Percentiles rank a stretch among this genome's conserved stretches.
These are phyloP conservation scores for Listronotus bonariensis DNA, from an alignment of 1,140 invertebrate species.

Conservation along the genomic window DNA sequence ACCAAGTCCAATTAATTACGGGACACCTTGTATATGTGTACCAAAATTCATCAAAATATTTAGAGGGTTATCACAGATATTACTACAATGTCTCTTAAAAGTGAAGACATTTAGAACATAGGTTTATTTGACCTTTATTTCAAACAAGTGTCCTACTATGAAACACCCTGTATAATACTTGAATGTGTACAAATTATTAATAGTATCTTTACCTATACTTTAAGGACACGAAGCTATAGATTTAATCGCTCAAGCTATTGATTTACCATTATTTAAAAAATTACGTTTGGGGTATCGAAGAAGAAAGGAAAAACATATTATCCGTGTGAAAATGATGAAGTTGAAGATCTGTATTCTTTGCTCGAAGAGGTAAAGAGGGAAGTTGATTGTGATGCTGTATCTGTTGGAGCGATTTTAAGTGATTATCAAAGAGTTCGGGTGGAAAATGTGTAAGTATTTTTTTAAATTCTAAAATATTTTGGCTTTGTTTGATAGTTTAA, in stretches of 20 bases:
- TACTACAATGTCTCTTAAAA: too few relatives aligned
- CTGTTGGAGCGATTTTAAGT: constrained; percentile 95
- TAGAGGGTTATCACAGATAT: too few relatives aligned
- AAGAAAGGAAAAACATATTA: constrained; percentile 76
- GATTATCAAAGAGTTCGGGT: constrained; percentile 97
- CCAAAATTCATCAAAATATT: too few relatives aligned
- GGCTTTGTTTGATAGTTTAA: too few relatives aligned
- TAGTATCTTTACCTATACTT: neutral
- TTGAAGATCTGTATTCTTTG: constrained; percentile 95
- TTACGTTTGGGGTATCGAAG: constrained; percentile 70
- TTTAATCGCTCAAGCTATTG: constrained; percentile 91
- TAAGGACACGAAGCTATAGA: constrained; percentile 89
- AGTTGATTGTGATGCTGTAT: constrained; percentile 86
- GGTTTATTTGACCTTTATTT: too few relatives aligned
- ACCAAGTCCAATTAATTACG: too few relatives aligned
- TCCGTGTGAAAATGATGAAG: constrained; percentile 90
- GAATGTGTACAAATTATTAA: neutral
- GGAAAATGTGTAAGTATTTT: constrained; percentile 94
- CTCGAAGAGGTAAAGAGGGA: constrained; percentile 83
- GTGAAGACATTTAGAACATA: too few relatives aligned
- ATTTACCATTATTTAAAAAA: constrained; percentile 86
- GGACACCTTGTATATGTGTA: too few relatives aligned
- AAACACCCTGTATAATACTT: too few relatives aligned
- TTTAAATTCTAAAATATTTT: too few relatives aligned
- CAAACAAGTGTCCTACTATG: too few relatives aligned